phyloP scores from a whole-genome alignment of 2,888 invertebrate species.

The Drosophila mimetica region DNA sequence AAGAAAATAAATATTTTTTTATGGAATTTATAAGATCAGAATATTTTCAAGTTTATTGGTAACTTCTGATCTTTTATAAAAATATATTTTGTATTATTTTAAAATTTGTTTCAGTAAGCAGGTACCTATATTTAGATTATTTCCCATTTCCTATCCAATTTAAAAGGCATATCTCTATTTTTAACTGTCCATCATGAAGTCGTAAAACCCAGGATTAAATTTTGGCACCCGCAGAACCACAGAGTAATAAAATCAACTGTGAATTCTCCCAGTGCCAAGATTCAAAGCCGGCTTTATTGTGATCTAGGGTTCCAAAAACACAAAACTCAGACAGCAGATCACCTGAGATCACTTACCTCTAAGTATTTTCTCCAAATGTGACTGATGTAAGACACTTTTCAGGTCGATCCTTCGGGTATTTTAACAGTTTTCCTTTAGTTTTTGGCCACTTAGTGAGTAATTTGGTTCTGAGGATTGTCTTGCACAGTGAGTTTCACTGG shows the following conservation, averaged over 20 bases:
- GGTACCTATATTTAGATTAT: too few relatives aligned
- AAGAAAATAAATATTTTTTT: too few relatives aligned
- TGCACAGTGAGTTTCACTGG: slow-evolving; percentile 7
- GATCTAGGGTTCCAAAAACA: not conserved
- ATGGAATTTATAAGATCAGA: too few relatives aligned
- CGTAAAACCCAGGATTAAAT: slow-evolving; percentile 65
- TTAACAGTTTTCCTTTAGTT: not conserved
- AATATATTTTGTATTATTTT: too few relatives aligned
- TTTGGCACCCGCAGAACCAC: slow-evolving; percentile 85
- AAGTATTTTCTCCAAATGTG: not conserved
- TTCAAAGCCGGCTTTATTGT: slow-evolving; percentile 61
- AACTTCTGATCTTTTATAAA: too few relatives aligned
- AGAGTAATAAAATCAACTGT: slow-evolving; percentile 83
- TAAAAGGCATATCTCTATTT: too few relatives aligned
- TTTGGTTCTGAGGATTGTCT: not conserved
- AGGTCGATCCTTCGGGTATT: not conserved
- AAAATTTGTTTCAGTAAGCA: too few relatives aligned
- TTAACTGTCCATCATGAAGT: not conserved
- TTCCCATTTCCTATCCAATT: too few relatives aligned
- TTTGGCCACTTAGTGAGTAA: slow-evolving; percentile 18
- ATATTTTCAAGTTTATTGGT: too few relatives aligned
- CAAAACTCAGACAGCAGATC: slow-evolving; percentile 4
- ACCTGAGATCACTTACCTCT: slow-evolving; percentile 28
- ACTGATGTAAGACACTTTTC: not conserved
- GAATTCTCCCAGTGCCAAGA: slow-evolving; percentile 86